Conservation (phyloP, 1,140 invertebrate genomes). For the Colletes gigas region DNA sequence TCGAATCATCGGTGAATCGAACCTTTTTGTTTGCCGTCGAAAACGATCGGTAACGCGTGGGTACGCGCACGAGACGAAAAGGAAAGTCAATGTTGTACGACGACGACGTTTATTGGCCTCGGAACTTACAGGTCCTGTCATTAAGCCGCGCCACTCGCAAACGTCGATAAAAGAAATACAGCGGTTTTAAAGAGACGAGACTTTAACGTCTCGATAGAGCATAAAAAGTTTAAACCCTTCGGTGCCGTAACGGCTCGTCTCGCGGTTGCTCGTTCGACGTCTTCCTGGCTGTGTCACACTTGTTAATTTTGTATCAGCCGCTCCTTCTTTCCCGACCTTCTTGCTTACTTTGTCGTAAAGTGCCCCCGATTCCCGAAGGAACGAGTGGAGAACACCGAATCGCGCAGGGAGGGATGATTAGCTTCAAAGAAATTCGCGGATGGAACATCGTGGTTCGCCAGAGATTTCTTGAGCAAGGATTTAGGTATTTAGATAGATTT, state of each 20-base stretch:
- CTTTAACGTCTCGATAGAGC: conserved; percentile 61
- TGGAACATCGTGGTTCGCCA: no score
- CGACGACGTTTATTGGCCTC: conserved; percentile 47
- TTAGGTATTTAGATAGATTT: not conserved
- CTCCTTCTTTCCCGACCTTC: no score
- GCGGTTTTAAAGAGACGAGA: conserved; percentile 60
- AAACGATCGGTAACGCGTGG: conserved; percentile 2
- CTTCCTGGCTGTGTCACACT: conserved; percentile 1
- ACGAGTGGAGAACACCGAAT: not conserved
- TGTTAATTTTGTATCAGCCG: conserved; percentile 29
- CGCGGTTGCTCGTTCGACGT: conserved; percentile 40
- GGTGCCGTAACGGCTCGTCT: conserved; percentile 56
- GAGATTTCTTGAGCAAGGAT: not conserved
- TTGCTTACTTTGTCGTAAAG: not conserved
- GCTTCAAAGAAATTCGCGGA: not conserved
- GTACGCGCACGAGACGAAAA: conserved; percentile 22
- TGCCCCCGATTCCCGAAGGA: not conserved
- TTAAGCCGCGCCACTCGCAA: conserved; percentile 54
- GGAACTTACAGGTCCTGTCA: conserved; percentile 58
- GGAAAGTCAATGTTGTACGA: conserved; percentile 40
- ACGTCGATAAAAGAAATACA: conserved; percentile 65
- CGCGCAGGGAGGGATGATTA: not conserved
- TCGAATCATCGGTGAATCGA: no score
- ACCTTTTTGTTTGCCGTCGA: no score
- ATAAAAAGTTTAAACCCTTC: conserved; percentile 61